phyloP scores from a whole-genome alignment of 2,113 vertebrate species.

The Caranx ignobilis region DNA sequence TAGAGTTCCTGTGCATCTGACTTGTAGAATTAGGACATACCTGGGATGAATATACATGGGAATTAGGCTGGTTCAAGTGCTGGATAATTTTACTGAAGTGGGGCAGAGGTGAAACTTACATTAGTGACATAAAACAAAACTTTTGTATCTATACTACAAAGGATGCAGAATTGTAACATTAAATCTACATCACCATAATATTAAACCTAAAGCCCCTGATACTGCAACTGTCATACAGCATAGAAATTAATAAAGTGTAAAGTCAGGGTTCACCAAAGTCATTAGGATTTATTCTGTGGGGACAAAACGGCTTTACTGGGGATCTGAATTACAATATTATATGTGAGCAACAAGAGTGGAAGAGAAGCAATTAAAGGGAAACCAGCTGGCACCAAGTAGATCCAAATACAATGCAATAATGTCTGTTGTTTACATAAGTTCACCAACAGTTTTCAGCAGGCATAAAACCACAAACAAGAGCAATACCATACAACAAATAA shows the following conservation, averaged over 20 bases:
- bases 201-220: not conserved
- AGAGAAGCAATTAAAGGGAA: no score
- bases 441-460: no score
- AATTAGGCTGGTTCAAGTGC: not conserved
- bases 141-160: not conserved
- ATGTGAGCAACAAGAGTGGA: no score
- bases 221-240: not conserved
- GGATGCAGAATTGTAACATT: not conserved
- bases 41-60: not conserved
- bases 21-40: not conserved
- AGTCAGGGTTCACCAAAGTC: not conserved
- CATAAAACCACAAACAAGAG: no score
- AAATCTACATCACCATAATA: not conserved
- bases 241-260: not conserved
- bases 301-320: not conserved
- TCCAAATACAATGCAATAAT: no score
- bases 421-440: no score
- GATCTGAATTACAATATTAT: no score
- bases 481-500: no score
- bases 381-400: no score
- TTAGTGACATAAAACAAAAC: not conserved
- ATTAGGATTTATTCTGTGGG: not conserved
- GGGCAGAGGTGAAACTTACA: not conserved
- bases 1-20: not conserved
- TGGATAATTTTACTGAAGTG: not conserved